A percentile compares a stretch with the other conserved stretches of the same genome.
These are phyloP conservation scores for Caenorhabditis angaria DNA, from an alignment of 2,888 invertebrate genomes.

Conservation along the genomic window DNA sequence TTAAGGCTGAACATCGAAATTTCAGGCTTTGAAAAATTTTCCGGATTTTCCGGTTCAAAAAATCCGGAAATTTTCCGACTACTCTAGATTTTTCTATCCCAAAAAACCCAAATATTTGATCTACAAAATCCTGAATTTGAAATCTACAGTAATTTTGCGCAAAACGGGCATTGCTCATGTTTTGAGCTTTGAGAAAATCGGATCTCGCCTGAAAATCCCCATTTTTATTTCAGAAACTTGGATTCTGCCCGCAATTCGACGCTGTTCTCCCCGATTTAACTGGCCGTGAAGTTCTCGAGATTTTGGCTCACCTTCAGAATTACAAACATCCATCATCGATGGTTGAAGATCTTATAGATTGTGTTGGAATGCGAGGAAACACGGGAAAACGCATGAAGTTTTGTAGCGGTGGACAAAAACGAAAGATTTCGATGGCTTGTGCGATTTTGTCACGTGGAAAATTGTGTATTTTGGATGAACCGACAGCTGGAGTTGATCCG, in stretches of 20 bases:
- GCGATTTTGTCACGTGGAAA: slow-evolving; percentile 81
- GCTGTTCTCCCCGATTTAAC: slow-evolving; percentile 66
- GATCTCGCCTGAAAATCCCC: too few relatives aligned
- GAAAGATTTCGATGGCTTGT: slow-evolving; percentile 84
- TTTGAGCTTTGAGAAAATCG: too few relatives aligned
- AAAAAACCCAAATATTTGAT: too few relatives aligned
- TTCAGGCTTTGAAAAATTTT: too few relatives aligned
- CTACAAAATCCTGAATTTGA: too few relatives aligned
- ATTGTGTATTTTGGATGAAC: slow-evolving; percentile 78
- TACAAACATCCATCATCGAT: slow-evolving; percentile 40
- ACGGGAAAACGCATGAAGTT: slow-evolving; percentile 36
- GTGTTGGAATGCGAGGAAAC: slow-evolving; percentile 48
- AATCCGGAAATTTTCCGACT: too few relatives aligned
- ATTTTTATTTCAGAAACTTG: slow-evolving; percentile 57
- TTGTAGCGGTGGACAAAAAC: slow-evolving; percentile 80
- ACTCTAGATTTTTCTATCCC: too few relatives aligned
- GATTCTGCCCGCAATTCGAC: slow-evolving; percentile 70
- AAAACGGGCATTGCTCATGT: too few relatives aligned
- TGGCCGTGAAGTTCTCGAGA: slow-evolving; percentile 60
- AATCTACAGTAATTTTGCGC: too few relatives aligned
- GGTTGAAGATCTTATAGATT: slow-evolving; percentile 50
- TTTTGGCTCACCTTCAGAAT: slow-evolving; percentile 56
- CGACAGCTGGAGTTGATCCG: slow-evolving; percentile 76
- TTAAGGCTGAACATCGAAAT: too few relatives aligned
- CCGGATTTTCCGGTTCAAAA: too few relatives aligned